Conservation (phyloP, 1,140 invertebrate species). For the Lineus longissimus region DNA sequence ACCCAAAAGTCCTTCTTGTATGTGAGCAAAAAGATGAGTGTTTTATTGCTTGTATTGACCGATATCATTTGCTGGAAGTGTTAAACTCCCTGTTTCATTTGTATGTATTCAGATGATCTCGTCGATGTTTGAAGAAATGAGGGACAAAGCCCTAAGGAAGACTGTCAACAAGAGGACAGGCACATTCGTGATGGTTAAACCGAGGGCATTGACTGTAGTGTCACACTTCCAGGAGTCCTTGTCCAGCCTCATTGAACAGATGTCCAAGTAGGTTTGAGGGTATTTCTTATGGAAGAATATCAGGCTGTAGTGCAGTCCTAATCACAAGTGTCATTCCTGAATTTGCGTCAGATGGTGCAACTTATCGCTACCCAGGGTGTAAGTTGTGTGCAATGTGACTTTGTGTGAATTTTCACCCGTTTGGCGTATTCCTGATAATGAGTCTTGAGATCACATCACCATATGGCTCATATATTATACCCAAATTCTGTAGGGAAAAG, state of each 20-base stretch:
- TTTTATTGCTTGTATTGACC: too few relatives aligned
- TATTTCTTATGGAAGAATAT: too few relatives aligned
- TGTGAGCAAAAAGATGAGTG: too few relatives aligned
- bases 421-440: too few relatives aligned
- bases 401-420: too few relatives aligned
- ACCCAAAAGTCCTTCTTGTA: too few relatives aligned
- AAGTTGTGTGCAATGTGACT: neutral
- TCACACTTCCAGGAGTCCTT: conserved; percentile 91
- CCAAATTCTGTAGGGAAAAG: too few relatives aligned
- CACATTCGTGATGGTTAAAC: conserved; percentile 94
- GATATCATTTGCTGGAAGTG: too few relatives aligned
- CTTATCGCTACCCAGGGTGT: too few relatives aligned
- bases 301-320: neutral
- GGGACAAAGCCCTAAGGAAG: conserved; percentile 60
- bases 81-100: neutral
- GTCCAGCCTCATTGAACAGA: conserved; percentile 82
- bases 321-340: neutral
- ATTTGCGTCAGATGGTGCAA: neutral
- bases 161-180: conserved; percentile 76
- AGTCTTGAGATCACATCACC: too few relatives aligned
- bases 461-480: too few relatives aligned
- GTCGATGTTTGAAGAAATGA: conserved; percentile 72
- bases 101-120: conserved; percentile 63
- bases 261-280: conserved; percentile 80
- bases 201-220: conserved; percentile 87